These are phyloP conservation scores for Cepaea hortensis DNA, from an alignment of 2,888 invertebrate genomes.

Conservation along the genomic window DNA sequence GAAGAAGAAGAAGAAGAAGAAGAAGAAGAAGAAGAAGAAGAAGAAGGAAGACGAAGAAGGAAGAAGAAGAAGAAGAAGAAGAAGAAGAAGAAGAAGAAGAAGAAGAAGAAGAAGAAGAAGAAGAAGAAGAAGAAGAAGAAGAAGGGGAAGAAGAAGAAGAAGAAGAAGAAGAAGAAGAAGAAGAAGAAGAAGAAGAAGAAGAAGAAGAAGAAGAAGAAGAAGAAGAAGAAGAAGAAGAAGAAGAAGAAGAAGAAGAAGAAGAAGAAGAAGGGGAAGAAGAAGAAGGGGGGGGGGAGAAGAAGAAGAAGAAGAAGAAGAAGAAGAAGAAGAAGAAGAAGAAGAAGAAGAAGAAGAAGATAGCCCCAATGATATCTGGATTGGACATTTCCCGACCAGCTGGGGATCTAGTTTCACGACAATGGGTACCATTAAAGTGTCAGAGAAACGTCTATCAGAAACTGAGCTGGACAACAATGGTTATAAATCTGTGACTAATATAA, in stretches of 20 bases:
- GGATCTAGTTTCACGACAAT: too few species aligned
- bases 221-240: slow-evolving; percentile 16
- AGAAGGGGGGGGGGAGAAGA: not conserved
- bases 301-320: slow-evolving; percentile 9
- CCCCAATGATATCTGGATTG: too few species aligned
- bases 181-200: too few species aligned
- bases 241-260: slow-evolving; percentile 19
- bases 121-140: not conserved
- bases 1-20: slow-evolving; percentile 12
- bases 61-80: slow-evolving; percentile 1
- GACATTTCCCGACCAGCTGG: too few species aligned
- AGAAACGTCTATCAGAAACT: too few species aligned
- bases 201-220: slow-evolving; percentile 13
- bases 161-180: not conserved
- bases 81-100: not conserved
- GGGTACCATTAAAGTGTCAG: too few species aligned
- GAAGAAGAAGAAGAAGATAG: slow-evolving; percentile 4
- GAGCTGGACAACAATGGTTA: too few species aligned
- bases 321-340: not conserved
- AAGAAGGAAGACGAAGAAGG: not conserved
- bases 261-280: slow-evolving; percentile 7
- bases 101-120: slow-evolving; percentile 5
- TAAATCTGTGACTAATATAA: too few species aligned
- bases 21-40: not conserved
- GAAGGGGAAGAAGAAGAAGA: not conserved